A percentile compares a stretch with the other conserved stretches of the same genome.
Evolutionary conservation across 2,888 invertebrate genomes (phyloP).

Genomic region (Abrostola triplasia): DNA sequence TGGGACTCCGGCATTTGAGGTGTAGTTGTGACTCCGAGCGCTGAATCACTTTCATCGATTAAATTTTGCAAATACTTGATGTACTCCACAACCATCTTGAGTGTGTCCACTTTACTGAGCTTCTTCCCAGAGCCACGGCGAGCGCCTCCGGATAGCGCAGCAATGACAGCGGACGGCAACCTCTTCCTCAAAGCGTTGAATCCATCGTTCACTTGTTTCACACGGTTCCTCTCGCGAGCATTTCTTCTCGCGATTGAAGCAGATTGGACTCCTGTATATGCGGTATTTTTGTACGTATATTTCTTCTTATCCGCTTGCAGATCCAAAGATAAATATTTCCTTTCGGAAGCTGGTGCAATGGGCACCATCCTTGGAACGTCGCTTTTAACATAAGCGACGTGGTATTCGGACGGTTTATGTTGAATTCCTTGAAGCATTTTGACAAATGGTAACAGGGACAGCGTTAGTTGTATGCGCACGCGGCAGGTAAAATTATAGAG

Average conservation of each 20-base stretch:
- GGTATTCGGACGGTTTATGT: constrained; percentile 59
- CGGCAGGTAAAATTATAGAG: constrained; percentile 48
- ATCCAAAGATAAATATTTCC: constrained; percentile 68
- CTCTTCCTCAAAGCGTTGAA: constrained; percentile 95
- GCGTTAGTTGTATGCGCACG: constrained; percentile 45
- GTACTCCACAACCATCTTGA: constrained; percentile 96
- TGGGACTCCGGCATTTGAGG: constrained; percentile 53
- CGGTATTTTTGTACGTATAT: constrained; percentile 90
- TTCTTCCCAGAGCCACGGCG: constrained; percentile 94
- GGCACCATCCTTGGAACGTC: constrained; percentile 79
- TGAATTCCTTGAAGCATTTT: constrained; percentile 72
- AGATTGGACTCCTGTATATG: constrained; percentile 90
- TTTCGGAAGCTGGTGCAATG: constrained; percentile 87
- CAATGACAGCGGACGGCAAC: constrained; percentile 93
- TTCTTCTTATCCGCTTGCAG: constrained; percentile 82
- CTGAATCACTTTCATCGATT: constrained; percentile 91
- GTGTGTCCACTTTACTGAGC: constrained; percentile 96
- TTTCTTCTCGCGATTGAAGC: constrained; percentile 96
- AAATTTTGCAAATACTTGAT: constrained; percentile 94
- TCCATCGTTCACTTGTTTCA: constrained; percentile 98
- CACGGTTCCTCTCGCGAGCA: constrained; percentile 98
- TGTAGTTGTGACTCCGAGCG: constrained; percentile 70
- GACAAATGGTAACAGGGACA: constrained; percentile 27
- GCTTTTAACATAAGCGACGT: constrained; percentile 57
- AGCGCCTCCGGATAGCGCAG: constrained; percentile 89